phyloP scores from a whole-genome alignment of 1,140 invertebrate genomes.

The Drosophila pandora region DNA sequence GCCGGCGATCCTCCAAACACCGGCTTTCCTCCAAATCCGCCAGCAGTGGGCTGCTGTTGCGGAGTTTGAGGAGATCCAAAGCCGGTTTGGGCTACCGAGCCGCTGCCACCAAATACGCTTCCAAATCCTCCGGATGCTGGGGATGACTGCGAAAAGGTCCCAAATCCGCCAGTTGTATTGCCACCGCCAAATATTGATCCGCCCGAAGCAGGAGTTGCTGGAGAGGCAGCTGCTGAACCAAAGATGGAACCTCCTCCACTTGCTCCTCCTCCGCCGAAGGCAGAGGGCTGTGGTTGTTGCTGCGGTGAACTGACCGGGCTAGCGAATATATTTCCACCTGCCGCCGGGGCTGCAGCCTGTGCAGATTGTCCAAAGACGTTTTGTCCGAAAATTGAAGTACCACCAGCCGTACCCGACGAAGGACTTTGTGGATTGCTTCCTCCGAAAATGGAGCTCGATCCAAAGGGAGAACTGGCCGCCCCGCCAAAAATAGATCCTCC shows the following conservation, averaged over 20 bases:
- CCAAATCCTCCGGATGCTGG: slow-evolving; percentile 52
- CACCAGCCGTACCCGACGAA: slow-evolving; percentile 33
- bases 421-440: slow-evolving; percentile 41
- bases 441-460: slow-evolving; percentile 64
- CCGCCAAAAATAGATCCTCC: slow-evolving; percentile 77
- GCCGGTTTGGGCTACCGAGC: slow-evolving; percentile 73
- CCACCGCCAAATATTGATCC: slow-evolving; percentile 77
- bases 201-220: slow-evolving; percentile 38
- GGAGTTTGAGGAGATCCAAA: slow-evolving; percentile 83
- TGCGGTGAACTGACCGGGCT: slow-evolving; percentile 43
- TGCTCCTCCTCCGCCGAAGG: slow-evolving; percentile 41
- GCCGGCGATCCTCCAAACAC: slow-evolving; percentile 77
- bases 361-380: slow-evolving; percentile 56
- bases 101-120: slow-evolving; percentile 58
- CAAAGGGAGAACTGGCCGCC: slow-evolving; percentile 39
- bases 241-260: slow-evolving; percentile 52
- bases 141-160: slow-evolving; percentile 76
- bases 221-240: slow-evolving; percentile 40
- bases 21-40: slow-evolving; percentile 62
- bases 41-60: slow-evolving; percentile 57
- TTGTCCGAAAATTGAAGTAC: slow-evolving; percentile 67
- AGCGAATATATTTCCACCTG: slow-evolving; percentile 59
- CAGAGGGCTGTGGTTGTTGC: slow-evolving; percentile 19
- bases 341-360: slow-evolving; percentile 26
- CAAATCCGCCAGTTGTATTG: slow-evolving; percentile 65